phyloP scores from a whole-genome alignment of 2,888 invertebrate genomes.

The Hypomecis punctinalis region DNA sequence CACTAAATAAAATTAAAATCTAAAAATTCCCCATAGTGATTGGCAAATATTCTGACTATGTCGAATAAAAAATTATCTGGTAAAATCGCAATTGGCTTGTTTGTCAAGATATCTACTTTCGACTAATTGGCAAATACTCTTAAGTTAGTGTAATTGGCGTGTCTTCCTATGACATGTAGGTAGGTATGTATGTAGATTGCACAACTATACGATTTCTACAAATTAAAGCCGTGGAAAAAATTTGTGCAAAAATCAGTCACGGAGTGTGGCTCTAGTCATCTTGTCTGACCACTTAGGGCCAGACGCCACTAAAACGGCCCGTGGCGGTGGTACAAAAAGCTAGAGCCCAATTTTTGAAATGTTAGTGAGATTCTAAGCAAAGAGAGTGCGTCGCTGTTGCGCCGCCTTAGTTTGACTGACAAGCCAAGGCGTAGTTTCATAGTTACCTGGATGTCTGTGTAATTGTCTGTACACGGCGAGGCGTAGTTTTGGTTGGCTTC shows the following conservation, averaged over 20 bases:
- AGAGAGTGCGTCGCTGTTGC: too few species aligned
- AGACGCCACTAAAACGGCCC: too few species aligned
- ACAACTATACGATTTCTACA: slow-evolving; percentile 60
- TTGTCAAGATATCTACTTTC: slow-evolving; percentile 62
- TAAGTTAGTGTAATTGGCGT: slow-evolving; percentile 52
- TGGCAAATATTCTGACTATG: slow-evolving; percentile 26
- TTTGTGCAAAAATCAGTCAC: slow-evolving; percentile 22
- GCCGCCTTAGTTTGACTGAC: too few species aligned
- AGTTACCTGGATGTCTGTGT: too few species aligned
- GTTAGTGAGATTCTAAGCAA: too few species aligned
- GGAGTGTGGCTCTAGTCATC: slow-evolving; percentile 7
- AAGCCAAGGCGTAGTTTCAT: too few species aligned
- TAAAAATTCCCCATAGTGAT: slow-evolving; percentile 11
- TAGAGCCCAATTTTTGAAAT: too few species aligned
- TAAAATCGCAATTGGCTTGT: slow-evolving; percentile 53
- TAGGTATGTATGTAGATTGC: slow-evolving; percentile 58
- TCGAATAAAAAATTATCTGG: slow-evolving; percentile 47
- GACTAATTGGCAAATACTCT: slow-evolving; percentile 54
- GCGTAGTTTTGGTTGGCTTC: too few species aligned
- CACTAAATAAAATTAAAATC: neutral
- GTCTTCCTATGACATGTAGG: slow-evolving; percentile 53
- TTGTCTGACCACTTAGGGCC: neutral
- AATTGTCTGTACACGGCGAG: too few species aligned
- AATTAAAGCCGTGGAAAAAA: slow-evolving; percentile 32
- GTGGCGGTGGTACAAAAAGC: too few species aligned